These are phyloP conservation scores for Glossosoma conforme DNA, from an alignment of 1,140 invertebrate species.

Conservation along the genomic window DNA sequence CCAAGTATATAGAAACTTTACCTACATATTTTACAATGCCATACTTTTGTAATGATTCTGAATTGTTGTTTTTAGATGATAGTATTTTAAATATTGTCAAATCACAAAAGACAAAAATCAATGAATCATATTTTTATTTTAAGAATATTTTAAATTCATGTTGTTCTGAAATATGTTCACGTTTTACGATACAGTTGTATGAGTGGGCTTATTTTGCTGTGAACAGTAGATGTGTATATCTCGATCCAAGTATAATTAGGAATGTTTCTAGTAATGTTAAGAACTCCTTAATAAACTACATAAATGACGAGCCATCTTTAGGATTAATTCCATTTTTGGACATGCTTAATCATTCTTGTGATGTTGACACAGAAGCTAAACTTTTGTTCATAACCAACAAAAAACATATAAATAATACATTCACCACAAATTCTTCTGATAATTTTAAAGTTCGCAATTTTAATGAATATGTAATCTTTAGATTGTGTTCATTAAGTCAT, in stretches of 20 bases:
- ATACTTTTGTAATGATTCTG: slow-evolving; percentile 13
- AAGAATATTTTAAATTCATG: slow-evolving; percentile 14
- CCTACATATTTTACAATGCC: slow-evolving; percentile 16
- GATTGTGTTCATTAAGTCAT: slow-evolving; percentile 9
- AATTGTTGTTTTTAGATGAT: slow-evolving; percentile 9
- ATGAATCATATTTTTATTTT: slow-evolving; percentile 10
- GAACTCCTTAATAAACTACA: slow-evolving; percentile 2
- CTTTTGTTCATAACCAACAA: background rate
- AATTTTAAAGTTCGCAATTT: background rate
- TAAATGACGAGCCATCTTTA: slow-evolving; percentile 16
- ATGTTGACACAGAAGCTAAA: slow-evolving; percentile 11
- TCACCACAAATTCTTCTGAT: background rate
- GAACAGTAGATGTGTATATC: slow-evolving; percentile 26
- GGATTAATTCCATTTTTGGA: slow-evolving; percentile 26
- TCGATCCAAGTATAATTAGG: slow-evolving; percentile 15
- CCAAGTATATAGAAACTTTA: slow-evolving; percentile 15
- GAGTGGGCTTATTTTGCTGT: slow-evolving; percentile 28
- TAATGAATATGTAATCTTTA: slow-evolving; percentile 4
- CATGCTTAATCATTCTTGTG: slow-evolving; percentile 26
- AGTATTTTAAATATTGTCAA: slow-evolving; percentile 13
- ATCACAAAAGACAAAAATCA: slow-evolving; percentile 11
- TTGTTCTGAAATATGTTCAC: background rate
- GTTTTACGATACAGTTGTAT: slow-evolving; percentile 16
- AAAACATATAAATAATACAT: background rate
- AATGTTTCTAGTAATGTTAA: slow-evolving; percentile 3